Conservation (phyloP, 1,140 invertebrate genomes). For the Platorchestia sp. region DNA sequence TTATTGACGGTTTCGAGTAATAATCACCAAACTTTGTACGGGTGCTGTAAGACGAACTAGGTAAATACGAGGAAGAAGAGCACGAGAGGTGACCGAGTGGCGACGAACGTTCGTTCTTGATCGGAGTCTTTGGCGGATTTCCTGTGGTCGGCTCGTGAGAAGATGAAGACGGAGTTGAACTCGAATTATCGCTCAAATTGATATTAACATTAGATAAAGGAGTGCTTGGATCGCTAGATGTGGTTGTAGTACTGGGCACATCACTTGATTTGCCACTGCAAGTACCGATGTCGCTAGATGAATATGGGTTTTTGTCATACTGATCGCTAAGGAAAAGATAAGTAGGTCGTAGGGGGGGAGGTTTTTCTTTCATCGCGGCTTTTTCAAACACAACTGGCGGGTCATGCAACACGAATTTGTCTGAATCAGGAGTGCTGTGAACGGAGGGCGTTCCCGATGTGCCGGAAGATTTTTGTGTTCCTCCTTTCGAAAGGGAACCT, state of each 20-base stretch:
- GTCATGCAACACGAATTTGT: constrained; percentile 65
- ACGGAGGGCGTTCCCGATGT: constrained; percentile 58
- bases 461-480: constrained; percentile 37
- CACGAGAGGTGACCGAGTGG: constrained; percentile 23
- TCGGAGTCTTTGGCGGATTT: background rate
- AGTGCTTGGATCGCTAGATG: constrained; percentile 56
- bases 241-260: constrained; percentile 8
- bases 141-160: constrained; percentile 45
- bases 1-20: constrained; percentile 60
- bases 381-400: constrained; percentile 66
- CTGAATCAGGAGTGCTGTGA: constrained; percentile 66
- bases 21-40: constrained; percentile 55
- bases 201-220: constrained; percentile 45
- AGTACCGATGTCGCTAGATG: constrained; percentile 17
- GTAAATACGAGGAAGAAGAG: background rate
- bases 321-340: constrained; percentile 35
- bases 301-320: constrained; percentile 38
- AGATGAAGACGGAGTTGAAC: constrained; percentile 51
- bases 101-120: constrained; percentile 40
- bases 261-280: constrained; percentile 22
- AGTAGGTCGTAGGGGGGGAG: constrained; percentile 33
- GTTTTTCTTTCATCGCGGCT: constrained; percentile 62
- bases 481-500: constrained; percentile 58
- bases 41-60: constrained; percentile 57
- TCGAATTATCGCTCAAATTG: constrained; percentile 38